A percentile compares a stretch with the other conserved stretches of the same genome.
These are phyloP conservation scores for Idris sp. DNA, from an alignment of 1,140 invertebrate genomes.

Conservation along the genomic window DNA sequence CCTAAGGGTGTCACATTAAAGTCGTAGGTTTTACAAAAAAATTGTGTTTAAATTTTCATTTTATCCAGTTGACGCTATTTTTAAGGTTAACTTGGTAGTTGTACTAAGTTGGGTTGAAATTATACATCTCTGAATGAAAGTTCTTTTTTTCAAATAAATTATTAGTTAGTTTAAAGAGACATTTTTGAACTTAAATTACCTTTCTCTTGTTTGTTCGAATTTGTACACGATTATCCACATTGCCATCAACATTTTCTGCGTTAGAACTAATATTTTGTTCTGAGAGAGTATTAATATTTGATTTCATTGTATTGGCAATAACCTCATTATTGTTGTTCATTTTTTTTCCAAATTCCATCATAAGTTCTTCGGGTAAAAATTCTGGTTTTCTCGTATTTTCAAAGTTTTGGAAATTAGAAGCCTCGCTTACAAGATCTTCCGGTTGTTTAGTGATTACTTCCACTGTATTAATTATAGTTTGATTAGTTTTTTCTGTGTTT, in stretches of 20 bases:
- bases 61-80: no score
- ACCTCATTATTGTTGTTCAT: constrained; percentile 47
- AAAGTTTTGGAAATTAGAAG: constrained; percentile 65
- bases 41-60: no score
- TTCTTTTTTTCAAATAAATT: no score
- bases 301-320: constrained; percentile 23
- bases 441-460: constrained; percentile 73
- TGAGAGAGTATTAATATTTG: background rate
- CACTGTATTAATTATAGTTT: no score
- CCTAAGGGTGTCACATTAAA: no score
- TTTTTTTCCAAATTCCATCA: constrained; percentile 67
- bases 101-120: no score
- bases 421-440: constrained; percentile 65
- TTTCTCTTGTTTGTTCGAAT: constrained; percentile 34
- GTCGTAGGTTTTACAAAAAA: no score
- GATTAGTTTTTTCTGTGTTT: constrained; percentile 12
- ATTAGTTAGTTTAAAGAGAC: background rate
- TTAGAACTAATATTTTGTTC: no score
- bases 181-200: constrained; percentile 46
- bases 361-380: constrained; percentile 16
- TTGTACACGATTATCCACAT: no score
- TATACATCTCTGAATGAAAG: no score
- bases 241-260: constrained; percentile 24
- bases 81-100: no score
- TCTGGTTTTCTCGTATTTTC: constrained; percentile 15